A percentile compares a stretch with the other conserved stretches of the same genome.
Conservation (phyloP, 2,888 invertebrate genomes). For the Troides aeacus region DNA sequence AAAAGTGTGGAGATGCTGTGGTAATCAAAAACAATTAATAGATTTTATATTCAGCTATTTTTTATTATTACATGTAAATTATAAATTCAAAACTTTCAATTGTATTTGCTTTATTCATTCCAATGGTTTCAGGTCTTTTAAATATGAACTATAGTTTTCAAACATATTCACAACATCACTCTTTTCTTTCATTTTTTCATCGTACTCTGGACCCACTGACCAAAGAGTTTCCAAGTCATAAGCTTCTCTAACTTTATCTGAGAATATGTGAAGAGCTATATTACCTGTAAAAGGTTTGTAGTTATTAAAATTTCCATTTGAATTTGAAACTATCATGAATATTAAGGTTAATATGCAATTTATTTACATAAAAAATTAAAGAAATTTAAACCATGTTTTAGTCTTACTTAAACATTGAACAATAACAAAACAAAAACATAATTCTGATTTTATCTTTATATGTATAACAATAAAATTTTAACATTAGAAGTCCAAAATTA, state of each 20-base stretch:
- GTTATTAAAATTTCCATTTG: background rate
- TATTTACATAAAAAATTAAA: too few relatives aligned
- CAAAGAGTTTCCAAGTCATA: conserved; percentile 96
- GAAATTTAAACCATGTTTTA: too few relatives aligned
- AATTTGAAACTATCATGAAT: too few relatives aligned
- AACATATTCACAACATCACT: conserved; percentile 83
- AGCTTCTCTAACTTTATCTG: conserved; percentile 81
- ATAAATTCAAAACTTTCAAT: background rate
- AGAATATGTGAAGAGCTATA: conserved; percentile 94
- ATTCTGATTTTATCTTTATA: too few relatives aligned
- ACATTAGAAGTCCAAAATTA: conserved; percentile 47
- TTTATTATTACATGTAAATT: background rate
- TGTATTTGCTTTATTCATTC: conserved; percentile 39
- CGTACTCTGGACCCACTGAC: conserved; percentile 91
- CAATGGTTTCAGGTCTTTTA: conserved; percentile 83
- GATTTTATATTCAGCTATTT: background rate
- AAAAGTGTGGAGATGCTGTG: too few relatives aligned
- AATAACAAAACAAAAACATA: too few relatives aligned
- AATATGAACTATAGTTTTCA: conserved; percentile 83
- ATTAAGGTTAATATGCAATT: too few relatives aligned
- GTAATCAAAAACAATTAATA: background rate
- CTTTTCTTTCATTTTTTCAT: conserved; percentile 83
- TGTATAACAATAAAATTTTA: background rate
- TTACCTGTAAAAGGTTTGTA: conserved; percentile 83
- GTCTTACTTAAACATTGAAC: too few relatives aligned